Percentiles rank a stretch among this genome's conserved stretches.
Evolutionary conservation across 2,113 vertebrate species (phyloP).

Genomic region (Micronycteris hirsuta): DNA sequence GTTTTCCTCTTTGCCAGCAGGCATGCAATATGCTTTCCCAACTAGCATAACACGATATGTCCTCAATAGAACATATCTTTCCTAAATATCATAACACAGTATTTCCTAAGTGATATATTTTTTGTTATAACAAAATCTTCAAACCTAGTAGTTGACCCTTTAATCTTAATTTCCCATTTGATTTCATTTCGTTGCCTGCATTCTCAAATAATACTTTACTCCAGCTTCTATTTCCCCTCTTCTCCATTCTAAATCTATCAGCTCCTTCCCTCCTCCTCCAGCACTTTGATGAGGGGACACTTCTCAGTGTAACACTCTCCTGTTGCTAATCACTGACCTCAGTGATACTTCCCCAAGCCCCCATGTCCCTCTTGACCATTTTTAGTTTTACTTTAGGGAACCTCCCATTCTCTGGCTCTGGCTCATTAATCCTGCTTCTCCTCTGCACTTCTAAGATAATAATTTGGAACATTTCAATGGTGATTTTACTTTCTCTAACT

Average conservation of each 20-base stretch:
- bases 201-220: neutral
- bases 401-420: neutral
- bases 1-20: neutral
- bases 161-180: neutral
- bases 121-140: neutral
- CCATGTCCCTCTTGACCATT: neutral
- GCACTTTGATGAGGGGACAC: neutral
- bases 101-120: neutral
- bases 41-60: neutral
- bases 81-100: neutral
- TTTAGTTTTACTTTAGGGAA: neutral
- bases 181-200: neutral
- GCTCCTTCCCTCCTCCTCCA: neutral
- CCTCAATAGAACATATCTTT: neutral
- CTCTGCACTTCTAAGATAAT: neutral
- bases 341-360: neutral
- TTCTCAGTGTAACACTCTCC: neutral
- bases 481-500: neutral
- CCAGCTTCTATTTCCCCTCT: neutral
- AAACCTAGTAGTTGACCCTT: neutral
- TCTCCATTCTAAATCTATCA: neutral
- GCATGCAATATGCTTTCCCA: neutral
- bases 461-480: neutral
- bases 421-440: neutral
- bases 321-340: neutral